Evolutionary conservation across 2,888 invertebrate species (phyloP).

Genomic region (Trissolcus brochymenae): DNA sequence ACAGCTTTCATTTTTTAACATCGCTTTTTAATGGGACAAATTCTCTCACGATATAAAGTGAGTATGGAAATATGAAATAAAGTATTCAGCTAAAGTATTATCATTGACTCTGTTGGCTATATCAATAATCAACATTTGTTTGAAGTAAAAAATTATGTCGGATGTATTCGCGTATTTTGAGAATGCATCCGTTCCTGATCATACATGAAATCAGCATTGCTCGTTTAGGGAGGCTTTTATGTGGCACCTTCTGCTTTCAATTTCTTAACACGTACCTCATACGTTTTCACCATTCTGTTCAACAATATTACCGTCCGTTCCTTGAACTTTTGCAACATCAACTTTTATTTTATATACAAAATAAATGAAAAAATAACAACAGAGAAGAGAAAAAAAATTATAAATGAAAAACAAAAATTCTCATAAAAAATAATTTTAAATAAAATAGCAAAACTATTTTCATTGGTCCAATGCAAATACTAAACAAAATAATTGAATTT

Average conservation of each 20-base stretch:
- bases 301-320: conserved; percentile 41
- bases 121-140: conserved; percentile 40
- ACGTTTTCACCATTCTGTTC: conserved; percentile 45
- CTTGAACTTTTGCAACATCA: conserved; percentile 38
- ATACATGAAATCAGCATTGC: conserved; percentile 43
- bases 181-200: conserved; percentile 44
- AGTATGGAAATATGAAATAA: neutral
- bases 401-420: no score
- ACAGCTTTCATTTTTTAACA: no score
- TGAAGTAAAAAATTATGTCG: conserved; percentile 37
- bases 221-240: conserved; percentile 49
- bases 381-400: neutral
- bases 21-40: no score
- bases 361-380: neutral
- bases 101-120: conserved; percentile 22
- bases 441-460: no score
- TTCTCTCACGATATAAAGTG: neutral
- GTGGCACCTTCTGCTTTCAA: conserved; percentile 52
- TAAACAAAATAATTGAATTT: no score
- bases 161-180: conserved; percentile 46
- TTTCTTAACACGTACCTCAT: conserved; percentile 58
- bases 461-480: no score
- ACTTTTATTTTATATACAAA: neutral
- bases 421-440: no score
- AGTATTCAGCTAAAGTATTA: neutral